Conservation (phyloP, 2,888 invertebrate species). For the Pilophorus perplexus region DNA sequence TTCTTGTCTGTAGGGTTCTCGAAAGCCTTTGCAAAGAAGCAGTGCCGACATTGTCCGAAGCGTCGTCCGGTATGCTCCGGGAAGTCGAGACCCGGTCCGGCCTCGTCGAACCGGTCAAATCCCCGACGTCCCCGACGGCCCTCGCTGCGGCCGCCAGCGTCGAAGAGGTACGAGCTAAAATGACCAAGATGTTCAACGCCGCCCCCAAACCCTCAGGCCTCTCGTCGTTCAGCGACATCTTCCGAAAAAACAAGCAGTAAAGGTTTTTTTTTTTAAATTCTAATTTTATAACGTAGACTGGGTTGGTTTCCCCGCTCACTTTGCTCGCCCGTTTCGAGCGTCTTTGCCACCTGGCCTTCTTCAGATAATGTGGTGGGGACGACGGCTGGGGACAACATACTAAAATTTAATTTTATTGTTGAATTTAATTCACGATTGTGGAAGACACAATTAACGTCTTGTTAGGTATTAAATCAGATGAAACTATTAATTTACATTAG, state of each 20-base stretch:
- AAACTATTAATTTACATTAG: no score
- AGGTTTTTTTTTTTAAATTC: no score
- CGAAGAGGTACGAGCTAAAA: conserved; percentile 61
- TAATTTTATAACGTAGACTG: no score
- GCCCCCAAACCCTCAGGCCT: conserved; percentile 11
- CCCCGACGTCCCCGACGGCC: conserved; percentile 53
- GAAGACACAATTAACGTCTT: no score
- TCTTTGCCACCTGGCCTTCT: no score
- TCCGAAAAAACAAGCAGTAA: conserved; percentile 23
- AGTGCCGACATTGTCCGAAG: conserved; percentile 56
- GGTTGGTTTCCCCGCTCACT: no score
- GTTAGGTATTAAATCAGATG: no score
- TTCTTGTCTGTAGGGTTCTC: conserved; percentile 52
- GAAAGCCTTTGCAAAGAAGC: conserved; percentile 56
- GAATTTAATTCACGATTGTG: no score
- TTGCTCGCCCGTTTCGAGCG: no score
- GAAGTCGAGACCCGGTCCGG: conserved; percentile 56
- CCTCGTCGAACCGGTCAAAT: conserved; percentile 51
- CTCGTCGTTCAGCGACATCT: conserved; percentile 12
- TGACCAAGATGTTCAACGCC: conserved; percentile 61
- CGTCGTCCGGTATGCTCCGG: conserved; percentile 56
- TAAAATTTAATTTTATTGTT: no score
- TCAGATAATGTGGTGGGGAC: no score
- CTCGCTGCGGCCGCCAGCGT: conserved; percentile 47
- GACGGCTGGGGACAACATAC: no score